Evolutionary conservation across 2,113 vertebrate species (phyloP).

Genomic region (Suricata suricatta): DNA sequence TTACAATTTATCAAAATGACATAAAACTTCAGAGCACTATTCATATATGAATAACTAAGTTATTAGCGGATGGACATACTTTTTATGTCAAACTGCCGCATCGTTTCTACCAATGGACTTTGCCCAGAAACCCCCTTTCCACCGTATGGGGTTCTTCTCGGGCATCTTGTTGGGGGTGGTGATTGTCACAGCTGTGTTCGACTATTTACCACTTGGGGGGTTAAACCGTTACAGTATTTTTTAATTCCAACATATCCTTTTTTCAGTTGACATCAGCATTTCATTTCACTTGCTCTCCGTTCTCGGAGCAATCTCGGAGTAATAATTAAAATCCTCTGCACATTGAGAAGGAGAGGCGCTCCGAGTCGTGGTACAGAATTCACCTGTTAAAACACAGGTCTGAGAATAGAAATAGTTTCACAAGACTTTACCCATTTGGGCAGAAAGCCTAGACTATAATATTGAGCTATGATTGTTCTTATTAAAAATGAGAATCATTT

Average conservation of each 20-base stretch:
- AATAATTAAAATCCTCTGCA: neutral
- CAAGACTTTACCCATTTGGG: neutral
- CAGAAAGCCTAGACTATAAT: neutral
- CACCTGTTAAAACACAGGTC: neutral
- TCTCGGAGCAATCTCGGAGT: neutral
- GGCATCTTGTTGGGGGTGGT: neutral
- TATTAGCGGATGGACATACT: constrained; percentile 56
- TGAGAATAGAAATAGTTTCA: neutral
- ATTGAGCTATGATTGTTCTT: neutral
- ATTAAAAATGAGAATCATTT: constrained; percentile 18
- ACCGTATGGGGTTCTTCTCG: constrained; percentile 47
- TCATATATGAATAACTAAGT: constrained; percentile 23
- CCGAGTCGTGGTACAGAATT: neutral
- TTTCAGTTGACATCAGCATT: rapidly evolving
- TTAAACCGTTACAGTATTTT: neutral
- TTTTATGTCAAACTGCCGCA: constrained; percentile 63
- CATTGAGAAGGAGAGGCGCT: too few relatives aligned
- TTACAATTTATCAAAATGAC: constrained; percentile 13
- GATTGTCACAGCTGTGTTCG: neutral
- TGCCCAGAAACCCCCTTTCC: constrained; percentile 55
- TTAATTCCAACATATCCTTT: neutral
- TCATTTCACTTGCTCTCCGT: neutral
- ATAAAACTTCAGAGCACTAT: neutral
- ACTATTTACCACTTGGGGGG: neutral
- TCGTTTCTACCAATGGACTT: constrained; percentile 49